Base-by-base conservation (phyloP, 2,113 vertebrate genomes). In the Machaerirhynchus nigripectus region DNA sequence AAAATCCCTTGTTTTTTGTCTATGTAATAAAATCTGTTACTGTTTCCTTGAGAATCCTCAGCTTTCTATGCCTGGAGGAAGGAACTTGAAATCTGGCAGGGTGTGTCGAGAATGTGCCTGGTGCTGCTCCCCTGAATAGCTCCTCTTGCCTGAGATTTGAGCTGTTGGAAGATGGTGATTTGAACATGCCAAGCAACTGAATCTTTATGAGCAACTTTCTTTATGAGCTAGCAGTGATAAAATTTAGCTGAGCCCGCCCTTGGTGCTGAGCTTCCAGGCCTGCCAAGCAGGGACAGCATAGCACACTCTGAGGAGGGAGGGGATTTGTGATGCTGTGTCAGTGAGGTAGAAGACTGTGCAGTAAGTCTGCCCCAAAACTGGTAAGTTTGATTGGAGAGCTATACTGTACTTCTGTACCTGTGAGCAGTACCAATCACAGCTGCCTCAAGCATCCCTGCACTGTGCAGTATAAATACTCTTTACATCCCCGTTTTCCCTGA, bases 11-110 rank as follows among this genome's bases (percentile, higher is more conserved):
- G 35, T 4, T 68, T 93, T 82, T 77, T 70, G 37, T 67, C 82
- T 88, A 2, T 85, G 70, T 90, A 90, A 77, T 71, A 96, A 93
- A 93, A 92, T 96, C 83, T 88, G 47, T 79, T 90, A 77, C 50
- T 89, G 59, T 96, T 95, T 90, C 79, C 80, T 86, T 9, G 10
- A 88, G 70, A 52, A 75, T 75, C 75, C 73, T 73, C 15, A 2
- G 31, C 27, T 21, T 75, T 70, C 50, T 23, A 13, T 49, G 85
- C 87, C 92, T 56, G 63, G 37, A 93, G 85, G 87, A 63, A 78
- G 68, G 63, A 78, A 60, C 35, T 5, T 0, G 0, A 83, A 83
- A 78, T 88, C 92, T 81, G 89, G n/a, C 75, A 90, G 88, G 56
- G 40, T 52, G 55, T 88, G 85, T 74, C 3, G 1, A 81, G 47